phyloP scores from a whole-genome alignment of 2,888 invertebrate genomes.

The Drosophila suboccidentalis region DNA sequence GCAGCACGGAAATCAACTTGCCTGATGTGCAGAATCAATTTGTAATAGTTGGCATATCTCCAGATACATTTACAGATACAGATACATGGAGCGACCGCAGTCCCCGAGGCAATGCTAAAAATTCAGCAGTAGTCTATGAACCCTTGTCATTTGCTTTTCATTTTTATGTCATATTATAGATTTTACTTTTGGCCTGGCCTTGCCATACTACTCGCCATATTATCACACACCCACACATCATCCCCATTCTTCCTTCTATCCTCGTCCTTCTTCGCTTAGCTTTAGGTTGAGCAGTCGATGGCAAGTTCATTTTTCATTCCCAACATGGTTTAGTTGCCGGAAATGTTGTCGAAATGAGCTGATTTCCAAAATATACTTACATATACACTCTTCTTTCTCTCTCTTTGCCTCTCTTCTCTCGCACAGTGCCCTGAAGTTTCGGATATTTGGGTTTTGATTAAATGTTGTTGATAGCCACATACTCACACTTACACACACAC shows the following conservation, averaged over 20 bases:
- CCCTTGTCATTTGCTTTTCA: slow-evolving; percentile 81
- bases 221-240: slow-evolving; percentile 34
- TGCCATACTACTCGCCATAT: slow-evolving; percentile 30
- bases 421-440: slow-evolving; percentile 38
- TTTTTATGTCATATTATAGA: slow-evolving; percentile 82
- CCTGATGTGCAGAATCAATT: slow-evolving; percentile 68
- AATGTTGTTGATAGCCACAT: slow-evolving; percentile 64
- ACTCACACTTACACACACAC: slow-evolving; percentile 10
- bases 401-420: slow-evolving; percentile 1
- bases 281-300: slow-evolving; percentile 9
- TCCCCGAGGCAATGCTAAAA: slow-evolving; percentile 39
- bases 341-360: slow-evolving; percentile 82
- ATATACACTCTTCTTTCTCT: background rate
- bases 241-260: slow-evolving; percentile 1
- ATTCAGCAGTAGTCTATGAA: slow-evolving; percentile 39
- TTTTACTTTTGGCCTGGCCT: slow-evolving; percentile 54
- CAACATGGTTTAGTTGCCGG: slow-evolving; percentile 79
- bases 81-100: slow-evolving; percentile 59
- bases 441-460: slow-evolving; percentile 67
- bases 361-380: slow-evolving; percentile 62
- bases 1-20: slow-evolving; percentile 57
- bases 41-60: slow-evolving; percentile 81
- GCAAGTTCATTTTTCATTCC: slow-evolving; percentile 80
- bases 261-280: background rate
- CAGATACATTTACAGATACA: slow-evolving; percentile 42